phyloP scores from a whole-genome alignment of 2,797 vertebrate species.

The Platalea minor region DNA sequence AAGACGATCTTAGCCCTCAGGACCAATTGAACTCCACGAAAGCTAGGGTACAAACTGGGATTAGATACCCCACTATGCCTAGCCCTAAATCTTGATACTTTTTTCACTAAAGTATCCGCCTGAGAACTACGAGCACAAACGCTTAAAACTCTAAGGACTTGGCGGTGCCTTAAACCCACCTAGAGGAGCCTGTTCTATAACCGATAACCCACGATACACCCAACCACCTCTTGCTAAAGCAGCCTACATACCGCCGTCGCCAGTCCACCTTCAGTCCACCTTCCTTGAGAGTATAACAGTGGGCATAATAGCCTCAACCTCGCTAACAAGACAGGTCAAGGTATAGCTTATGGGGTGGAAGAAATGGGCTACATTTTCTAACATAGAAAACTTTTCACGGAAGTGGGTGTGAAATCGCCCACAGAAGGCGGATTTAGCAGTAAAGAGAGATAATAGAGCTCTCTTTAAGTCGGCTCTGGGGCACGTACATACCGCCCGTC shows the following conservation, averaged over 20 bases:
- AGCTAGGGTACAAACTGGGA: constrained; percentile 69
- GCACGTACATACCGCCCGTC: no score
- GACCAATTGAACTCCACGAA: accelerated
- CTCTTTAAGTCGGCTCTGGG: accelerated
- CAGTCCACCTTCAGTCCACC: constrained; percentile 11
- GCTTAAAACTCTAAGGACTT: constrained; percentile 76
- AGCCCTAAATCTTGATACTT: constrained; percentile 18
- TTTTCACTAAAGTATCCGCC: not conserved
- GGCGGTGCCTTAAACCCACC: constrained; percentile 49
- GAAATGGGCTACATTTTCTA: constrained; percentile 53
- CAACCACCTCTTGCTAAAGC: not conserved
- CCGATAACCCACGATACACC: constrained; percentile 54
- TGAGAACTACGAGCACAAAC: constrained; percentile 50
- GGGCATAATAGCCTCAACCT: no score
- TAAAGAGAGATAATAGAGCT: accelerated
- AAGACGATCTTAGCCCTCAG: accelerated
- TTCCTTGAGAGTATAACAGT: no score
- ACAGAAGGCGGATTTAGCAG: not conserved
- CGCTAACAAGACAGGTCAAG: not conserved
- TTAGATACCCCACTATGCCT: constrained; percentile 73
- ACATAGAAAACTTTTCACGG: accelerated
- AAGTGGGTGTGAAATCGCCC: accelerated
- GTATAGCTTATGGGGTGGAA: not conserved
- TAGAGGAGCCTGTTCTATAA: constrained; percentile 75
- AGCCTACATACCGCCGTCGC: constrained; percentile 62